A percentile compares a stretch with the other conserved stretches of the same genome.
Evolutionary conservation across 2,113 vertebrate species (phyloP).

Genomic region (Desmodus rotundus): DNA sequence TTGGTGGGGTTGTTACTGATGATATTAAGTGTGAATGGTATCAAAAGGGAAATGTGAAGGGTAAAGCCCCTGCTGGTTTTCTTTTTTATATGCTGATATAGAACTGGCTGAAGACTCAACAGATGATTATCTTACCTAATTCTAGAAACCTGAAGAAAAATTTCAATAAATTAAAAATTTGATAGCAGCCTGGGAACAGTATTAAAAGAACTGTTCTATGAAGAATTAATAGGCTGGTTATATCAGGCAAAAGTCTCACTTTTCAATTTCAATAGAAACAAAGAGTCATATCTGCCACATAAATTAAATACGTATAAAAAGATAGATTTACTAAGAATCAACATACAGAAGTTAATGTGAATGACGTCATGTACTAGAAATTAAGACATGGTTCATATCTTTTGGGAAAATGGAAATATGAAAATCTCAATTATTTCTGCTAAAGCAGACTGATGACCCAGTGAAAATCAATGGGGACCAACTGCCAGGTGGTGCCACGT

Average conservation of each 20-base stretch:
- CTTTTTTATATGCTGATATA: not conserved
- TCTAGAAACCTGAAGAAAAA: conserved; percentile 41
- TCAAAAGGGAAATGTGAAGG: not conserved
- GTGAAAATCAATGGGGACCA: not conserved
- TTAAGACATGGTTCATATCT: not conserved
- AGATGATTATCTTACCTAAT: not conserved
- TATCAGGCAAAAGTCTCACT: not conserved
- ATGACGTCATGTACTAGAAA: not conserved
- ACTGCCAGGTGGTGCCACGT: not conserved
- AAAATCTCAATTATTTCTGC: not conserved
- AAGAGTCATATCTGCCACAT: not conserved
- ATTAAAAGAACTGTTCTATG: conserved; percentile 9
- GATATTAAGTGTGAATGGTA: not conserved
- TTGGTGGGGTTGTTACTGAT: not conserved
- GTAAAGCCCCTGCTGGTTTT: not conserved
- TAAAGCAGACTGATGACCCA: not conserved
- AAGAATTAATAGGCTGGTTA: conserved; percentile 30
- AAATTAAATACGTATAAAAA: not conserved
- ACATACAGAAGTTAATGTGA: not conserved
- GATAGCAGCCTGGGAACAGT: not conserved
- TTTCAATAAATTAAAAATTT: conserved; percentile 36
- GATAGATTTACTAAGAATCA: not conserved
- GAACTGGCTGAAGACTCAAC: conserved; percentile 23
- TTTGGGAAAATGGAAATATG: not conserved
- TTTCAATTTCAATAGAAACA: conserved; percentile 19